phyloP scores from a whole-genome alignment of 2,888 invertebrate species.

The Heteromyza rotundicornis region DNA sequence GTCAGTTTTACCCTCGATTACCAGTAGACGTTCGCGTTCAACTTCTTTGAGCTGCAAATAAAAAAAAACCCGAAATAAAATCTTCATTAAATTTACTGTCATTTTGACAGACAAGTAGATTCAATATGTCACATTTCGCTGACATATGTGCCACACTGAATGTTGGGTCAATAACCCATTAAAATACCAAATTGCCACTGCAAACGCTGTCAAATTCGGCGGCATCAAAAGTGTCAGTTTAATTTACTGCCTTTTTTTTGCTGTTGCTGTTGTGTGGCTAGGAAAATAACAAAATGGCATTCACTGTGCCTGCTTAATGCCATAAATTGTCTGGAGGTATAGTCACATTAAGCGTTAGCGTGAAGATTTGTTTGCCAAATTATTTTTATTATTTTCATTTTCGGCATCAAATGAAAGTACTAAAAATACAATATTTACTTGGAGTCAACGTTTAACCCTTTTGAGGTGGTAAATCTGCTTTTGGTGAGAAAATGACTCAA shows the following conservation, averaged over 20 bases:
- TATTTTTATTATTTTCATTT: no score
- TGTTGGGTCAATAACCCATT: conserved; percentile 23
- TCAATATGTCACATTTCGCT: no score
- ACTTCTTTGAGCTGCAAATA: conserved; percentile 65
- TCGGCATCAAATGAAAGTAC: no score
- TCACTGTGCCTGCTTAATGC: no score
- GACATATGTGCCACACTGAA: not conserved
- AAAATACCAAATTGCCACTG: conserved; percentile 14
- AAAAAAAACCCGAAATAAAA: no score
- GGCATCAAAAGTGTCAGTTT: conserved; percentile 17
- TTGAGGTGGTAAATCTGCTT: no score
- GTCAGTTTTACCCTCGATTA: conserved; percentile 67
- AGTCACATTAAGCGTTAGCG: not conserved
- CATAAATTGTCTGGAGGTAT: not conserved
- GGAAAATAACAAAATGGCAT: not conserved
- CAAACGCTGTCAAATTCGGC: conserved; percentile 17
- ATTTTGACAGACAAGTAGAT: no score
- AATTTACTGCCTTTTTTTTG: no score
- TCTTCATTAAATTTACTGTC: not conserved
- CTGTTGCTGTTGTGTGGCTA: not conserved
- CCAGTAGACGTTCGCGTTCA: conserved; percentile 69
- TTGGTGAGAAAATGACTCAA: no score
- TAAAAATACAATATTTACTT: no score
- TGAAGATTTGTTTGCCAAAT: not conserved
- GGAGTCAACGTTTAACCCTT: no score